Evolutionary conservation across 2,888 invertebrate genomes (phyloP).

Genomic region (Unio pictorum): DNA sequence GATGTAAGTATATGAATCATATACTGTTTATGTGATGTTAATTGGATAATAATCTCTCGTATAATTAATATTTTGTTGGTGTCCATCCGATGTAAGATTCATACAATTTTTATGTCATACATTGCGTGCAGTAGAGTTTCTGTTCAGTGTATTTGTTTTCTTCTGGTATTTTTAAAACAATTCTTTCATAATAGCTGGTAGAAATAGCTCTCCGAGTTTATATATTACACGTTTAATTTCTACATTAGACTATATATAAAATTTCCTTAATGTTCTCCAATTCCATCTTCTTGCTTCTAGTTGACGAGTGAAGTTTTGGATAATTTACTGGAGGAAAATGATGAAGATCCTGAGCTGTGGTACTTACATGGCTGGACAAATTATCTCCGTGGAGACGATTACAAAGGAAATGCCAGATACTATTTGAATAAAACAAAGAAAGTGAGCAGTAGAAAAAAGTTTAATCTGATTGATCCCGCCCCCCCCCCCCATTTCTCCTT

Average conservation of each 20-base stretch:
- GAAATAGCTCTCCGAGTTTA: neutral
- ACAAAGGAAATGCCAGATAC: conserved; percentile 65
- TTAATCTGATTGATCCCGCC: no score
- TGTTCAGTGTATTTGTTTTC: neutral
- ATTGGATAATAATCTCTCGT: no score
- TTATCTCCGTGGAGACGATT: conserved; percentile 70
- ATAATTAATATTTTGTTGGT: no score
- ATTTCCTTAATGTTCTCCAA: neutral
- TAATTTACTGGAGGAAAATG: conserved; percentile 72
- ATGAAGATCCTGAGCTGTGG: conserved; percentile 72
- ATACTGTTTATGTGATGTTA: no score
- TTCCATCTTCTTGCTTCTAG: conserved; percentile 38
- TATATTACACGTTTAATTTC: neutral
- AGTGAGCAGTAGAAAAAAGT: conserved; percentile 37
- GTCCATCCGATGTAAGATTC: no score
- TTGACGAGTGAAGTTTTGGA: conserved; percentile 70
- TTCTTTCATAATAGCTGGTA: neutral
- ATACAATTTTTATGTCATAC: no score
- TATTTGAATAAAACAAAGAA: conserved; percentile 70
- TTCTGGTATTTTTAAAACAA: neutral
- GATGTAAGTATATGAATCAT: no score
- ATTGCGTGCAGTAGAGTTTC: no score
- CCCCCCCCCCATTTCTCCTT: no score
- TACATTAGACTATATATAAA: neutral
- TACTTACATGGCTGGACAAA: conserved; percentile 73